Base-by-base conservation (phyloP, 1,140 invertebrate species). In the Sitophilus oryzae region DNA sequence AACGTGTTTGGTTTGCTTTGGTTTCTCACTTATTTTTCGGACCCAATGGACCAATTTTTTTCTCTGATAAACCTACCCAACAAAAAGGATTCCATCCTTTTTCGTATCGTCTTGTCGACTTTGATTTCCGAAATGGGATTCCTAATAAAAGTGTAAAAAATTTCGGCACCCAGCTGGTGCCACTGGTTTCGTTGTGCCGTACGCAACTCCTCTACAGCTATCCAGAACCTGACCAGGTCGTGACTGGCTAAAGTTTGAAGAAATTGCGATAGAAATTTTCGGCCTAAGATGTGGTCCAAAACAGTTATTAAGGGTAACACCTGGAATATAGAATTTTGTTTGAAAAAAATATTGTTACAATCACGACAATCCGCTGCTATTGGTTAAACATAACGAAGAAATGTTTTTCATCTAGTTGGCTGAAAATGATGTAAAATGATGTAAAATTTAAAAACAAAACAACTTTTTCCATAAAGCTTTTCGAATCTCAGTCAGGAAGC, bases 151-250 rank as follows among this genome's bases (percentile, higher is more conserved):
- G 88, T 90, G 63, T 93, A 90, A 73, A 91, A 93, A 59, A 93
- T 90, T 68, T 93, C 89, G 22, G 87, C 86, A 10, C 86, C 91
- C n/a, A 93, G 71, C 60, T 93, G 88, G 73, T 93, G 89, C 78
- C 86, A 89, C 49, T 81, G 80, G 47, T 81, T 83, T 62, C 83
- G 77, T 48, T 82, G 82, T 11, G 86, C 80, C 42, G 79, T 76
- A 55, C 85, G 79, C 48, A 95, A 73, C 71, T 92, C 89, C 66
- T 94, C 89, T 0, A 93, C 89, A n/a, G 86, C 86, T 61, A 80
- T 80, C 83, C 90, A 94, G 68, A 89, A 95, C 0, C 89, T 83
- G 4, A 91, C 80, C 21, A 93, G 71, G 21, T 84, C 86, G 68
- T 90, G 85, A 38, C 84, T 86, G 51, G 85, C 85, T 60, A 91